Base-by-base conservation (phyloP, 2,888 invertebrate genomes). In the Patella ulyssiponensis region DNA sequence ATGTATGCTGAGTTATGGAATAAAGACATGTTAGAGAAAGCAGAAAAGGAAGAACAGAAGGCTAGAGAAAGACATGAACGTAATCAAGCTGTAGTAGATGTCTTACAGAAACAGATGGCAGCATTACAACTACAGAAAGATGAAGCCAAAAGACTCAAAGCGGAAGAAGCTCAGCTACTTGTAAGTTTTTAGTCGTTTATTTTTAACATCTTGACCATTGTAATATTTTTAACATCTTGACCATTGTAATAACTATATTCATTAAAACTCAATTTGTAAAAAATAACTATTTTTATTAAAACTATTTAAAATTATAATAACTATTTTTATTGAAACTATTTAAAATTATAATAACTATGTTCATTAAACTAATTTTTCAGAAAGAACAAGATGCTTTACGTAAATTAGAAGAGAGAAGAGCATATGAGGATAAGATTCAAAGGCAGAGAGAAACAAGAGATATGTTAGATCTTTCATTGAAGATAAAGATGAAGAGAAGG, bases 1-100 rank as follows among this genome's bases (percentile, higher is more conserved):
- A 86, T 91, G 88, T 91, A 89, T 81, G 90, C 90, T 44, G 81
- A 87, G 27, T 84, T 91, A 69, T 91, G 91, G 91, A 87, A 91
- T 74, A 85, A 89, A 73, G 91, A 92, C 79, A 88, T 89, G 82
- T 80, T 86, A 56, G 89, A 90, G 17, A 92, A 91, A 84, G 89
- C 88, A 15, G 86, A 86, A 1, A 78, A 90, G 20, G 91, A 92
- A 77, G 91, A 92, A 76, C 84, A 87, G 15, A 90, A 91, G 73
- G 88, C 88, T 0, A 84, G 86, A 75, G 88, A 86, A 52, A 85
- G 87, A 52, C 85, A 88, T 76, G 86, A 85, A 69, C 85, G 89
- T 58, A 91, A 91, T 79, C 85, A 83, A 53, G 90, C 90, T 27
- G 86, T 86, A n/a, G 81, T 90, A 27, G 83, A 86, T 12, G 85